Evolutionary conservation across 2,888 invertebrate species (phyloP), one percentile per base, ranked within the genome.

Genomic region (Stenodera caucasica): DNA sequence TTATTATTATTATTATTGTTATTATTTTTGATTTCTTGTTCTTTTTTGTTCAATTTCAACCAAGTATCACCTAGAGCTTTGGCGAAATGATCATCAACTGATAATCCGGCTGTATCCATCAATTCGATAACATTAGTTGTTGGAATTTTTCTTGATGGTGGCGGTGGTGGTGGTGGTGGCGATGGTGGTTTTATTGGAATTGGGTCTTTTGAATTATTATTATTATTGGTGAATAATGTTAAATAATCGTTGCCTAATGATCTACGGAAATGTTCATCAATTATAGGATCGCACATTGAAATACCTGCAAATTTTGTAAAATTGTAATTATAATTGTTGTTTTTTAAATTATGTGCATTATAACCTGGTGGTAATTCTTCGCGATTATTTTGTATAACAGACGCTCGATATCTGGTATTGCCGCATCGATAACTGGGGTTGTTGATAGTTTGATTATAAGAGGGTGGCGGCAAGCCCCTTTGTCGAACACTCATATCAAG

Each of bases 211-310:
- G n/a, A n/a, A n/a, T n/a, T n/a, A n/a, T n/a, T n/a, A 63, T 75
- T 77, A 75, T 84, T 85, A 72, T 86, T 87, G 71, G 85, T 85
- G 78, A 89, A 89, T 53, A 91, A 81, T 63, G 84, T 85, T 80
- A 88, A 86, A 82, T 91, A 91, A 77, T 91, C 88, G 70, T 90
- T 88, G 59, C 96, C 96, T 65, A 97, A 84, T 1, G 96, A 96
- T 64, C 96, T 88, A 58, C 96, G 86, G 82, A 97, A 97, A 81
- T 97, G 96, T 78, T 97, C 97, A 81, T 97, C 96, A 75, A 96
- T 95, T 58, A 92, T 93, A 11, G 93, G 92, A 80, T 95, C 95
- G 81, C 92, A 91, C 85, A 89, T 88, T 12, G 89, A 88, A 78
- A 88, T 86, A 73, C 89, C 90, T 89, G 81, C 30, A 75, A n/a